These are phyloP conservation scores for Acrocephalus kingi DNA, from an alignment of 2,113 vertebrate genomes.

Conservation along the genomic window DNA sequence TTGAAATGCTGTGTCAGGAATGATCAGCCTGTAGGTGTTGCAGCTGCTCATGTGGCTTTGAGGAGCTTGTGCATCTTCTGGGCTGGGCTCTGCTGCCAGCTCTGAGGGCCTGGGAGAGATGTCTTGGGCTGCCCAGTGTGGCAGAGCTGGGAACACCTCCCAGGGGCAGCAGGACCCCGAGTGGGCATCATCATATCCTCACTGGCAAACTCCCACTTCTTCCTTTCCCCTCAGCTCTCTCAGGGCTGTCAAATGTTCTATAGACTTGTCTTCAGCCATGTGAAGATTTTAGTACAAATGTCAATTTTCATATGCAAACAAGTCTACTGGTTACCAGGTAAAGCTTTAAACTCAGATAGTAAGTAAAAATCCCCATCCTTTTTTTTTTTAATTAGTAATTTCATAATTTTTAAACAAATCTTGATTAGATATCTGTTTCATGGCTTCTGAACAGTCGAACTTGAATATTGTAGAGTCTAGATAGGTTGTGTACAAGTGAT, in stretches of 20 bases:
- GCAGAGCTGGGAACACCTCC: not conserved
- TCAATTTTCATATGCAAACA: not conserved
- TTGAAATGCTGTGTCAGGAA: not conserved
- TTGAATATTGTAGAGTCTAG: not conserved
- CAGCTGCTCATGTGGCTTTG: not conserved
- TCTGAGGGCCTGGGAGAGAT: not conserved
- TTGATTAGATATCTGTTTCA: not conserved
- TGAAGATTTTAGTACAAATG: not conserved
- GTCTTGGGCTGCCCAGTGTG: not conserved
- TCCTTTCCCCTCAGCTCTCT: not conserved
- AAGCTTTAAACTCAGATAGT: not conserved
- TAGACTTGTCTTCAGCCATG: not conserved
- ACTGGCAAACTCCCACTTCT: not conserved
- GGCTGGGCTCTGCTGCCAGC: not conserved
- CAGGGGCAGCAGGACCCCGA: fast-evolving
- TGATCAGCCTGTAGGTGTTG: not conserved
- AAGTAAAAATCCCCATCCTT: not conserved
- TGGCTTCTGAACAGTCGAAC: not conserved
- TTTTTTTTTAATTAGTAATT: not conserved
- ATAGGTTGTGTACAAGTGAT: not conserved
- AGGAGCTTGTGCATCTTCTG: not conserved
- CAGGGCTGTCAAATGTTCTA: not conserved
- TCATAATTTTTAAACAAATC: not conserved
- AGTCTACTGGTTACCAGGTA: not conserved
- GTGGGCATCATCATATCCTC: not conserved